A percentile compares a stretch with the other conserved stretches of the same genome.
Evolutionary conservation across 2,888 invertebrate species (phyloP).

Genomic region (Gryllus longicercus): DNA sequence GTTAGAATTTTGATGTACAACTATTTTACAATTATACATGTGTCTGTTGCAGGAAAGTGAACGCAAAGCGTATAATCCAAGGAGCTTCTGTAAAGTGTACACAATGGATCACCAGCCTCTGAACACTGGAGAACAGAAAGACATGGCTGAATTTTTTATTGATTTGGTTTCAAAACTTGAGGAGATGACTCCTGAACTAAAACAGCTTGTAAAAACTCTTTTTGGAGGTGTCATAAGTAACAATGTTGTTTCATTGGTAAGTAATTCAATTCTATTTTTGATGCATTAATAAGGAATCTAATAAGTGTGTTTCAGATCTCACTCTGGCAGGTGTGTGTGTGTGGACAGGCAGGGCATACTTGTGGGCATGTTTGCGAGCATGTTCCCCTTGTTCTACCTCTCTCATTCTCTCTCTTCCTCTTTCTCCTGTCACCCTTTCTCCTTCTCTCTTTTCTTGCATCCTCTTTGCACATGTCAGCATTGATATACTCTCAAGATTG

Average conservation of each 20-base stretch:
- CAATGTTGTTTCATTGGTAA: conserved; percentile 86
- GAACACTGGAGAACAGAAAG: conserved; percentile 95
- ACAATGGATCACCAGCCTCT: conserved; percentile 96
- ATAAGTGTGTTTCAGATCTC: no score
- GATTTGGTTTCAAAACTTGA: conserved; percentile 93
- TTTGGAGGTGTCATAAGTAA: conserved; percentile 94
- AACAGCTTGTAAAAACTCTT: conserved; percentile 81
- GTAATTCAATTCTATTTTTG: conserved; percentile 40
- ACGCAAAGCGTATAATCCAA: conserved; percentile 90
- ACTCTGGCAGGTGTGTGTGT: no score
- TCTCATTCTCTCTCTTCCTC: no score
- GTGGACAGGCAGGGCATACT: no score
- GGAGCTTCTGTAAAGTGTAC: conserved; percentile 92
- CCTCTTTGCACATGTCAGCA: no score
- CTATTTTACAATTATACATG: not conserved
- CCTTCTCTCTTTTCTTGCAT: no score
- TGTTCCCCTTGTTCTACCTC: no score
- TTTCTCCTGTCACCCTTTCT: no score
- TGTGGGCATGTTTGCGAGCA: no score
- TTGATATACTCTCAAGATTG: no score
- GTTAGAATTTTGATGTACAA: no score
- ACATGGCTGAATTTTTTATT: conserved; percentile 97
- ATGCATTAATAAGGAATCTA: no score
- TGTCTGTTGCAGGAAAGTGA: conserved; percentile 71
- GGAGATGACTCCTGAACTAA: conserved; percentile 89